Evolutionary conservation across 2,113 vertebrate genomes (phyloP), one percentile per base, ranked within the genome.

Genomic region (Bubo scandiacus): DNA sequence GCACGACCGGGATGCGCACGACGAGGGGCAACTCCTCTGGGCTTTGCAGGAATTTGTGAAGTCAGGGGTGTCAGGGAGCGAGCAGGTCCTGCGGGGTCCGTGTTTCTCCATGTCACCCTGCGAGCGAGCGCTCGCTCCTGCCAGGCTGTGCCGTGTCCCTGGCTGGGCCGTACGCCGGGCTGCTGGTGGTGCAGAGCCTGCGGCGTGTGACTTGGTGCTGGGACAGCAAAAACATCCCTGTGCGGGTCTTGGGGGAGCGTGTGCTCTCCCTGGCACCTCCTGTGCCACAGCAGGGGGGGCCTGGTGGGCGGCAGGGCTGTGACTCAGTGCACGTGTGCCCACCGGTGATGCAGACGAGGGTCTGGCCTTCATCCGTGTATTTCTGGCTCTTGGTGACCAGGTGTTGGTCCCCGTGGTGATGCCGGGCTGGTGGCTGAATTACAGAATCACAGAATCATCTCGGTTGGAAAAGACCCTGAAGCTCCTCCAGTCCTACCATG

Each of bases 201-300:
- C 3, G 8, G 15, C 4, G 14, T 4, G 19, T 23, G 43, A 13
- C 43, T 42, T 20, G 54, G 30, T 0, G 2, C 54, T 19, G 32
- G 17, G 54, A 75, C 34, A 45, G 10, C 57, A 30, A 36, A 47
- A 16, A 43, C 8, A 1, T 49, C 27, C 45, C 29, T 1, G 1
- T 30, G 55, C 26, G 11, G 42, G 43, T 58, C 34, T n/a, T 4
- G 4, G 11, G 34, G 19, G 8, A 10, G 3, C 8, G 3, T 15
- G 17, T 29, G 17, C 34, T 62, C 26, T 18, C 65, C 36, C 3
- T 3, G 2, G 51, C 25, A 9, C 9, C 38, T 36, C 59, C 66
- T 1, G 73, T 15, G 34, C 66, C 2, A 0, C 2, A 6, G 20
- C 30, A 0, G 0, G 4, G 51, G 8, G 7, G 12, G 27, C 45